Percentiles rank a stretch among this genome's conserved stretches.
Evolutionary conservation across 2,113 vertebrate species (phyloP).

Genomic region (Gracilinanus agilis): DNA sequence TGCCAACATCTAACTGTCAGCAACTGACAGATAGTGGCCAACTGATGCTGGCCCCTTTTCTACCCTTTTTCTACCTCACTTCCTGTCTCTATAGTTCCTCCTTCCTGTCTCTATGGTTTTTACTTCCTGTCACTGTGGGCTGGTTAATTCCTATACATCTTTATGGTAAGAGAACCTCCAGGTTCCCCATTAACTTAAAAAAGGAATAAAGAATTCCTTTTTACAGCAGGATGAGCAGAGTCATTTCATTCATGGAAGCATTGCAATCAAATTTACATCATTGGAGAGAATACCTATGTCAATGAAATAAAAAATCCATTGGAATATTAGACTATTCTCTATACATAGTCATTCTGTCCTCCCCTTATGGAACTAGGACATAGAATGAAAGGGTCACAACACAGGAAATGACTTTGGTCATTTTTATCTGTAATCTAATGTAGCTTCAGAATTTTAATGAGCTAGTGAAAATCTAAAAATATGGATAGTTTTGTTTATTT

Average conservation of each 20-base stretch:
- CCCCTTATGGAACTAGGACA: neutral
- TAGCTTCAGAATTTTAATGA: constrained; percentile 37
- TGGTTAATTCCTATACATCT: too few relatives aligned
- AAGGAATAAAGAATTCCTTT: too few relatives aligned
- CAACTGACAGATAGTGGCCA: too few relatives aligned
- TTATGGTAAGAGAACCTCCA: too few relatives aligned
- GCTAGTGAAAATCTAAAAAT: constrained; percentile 53
- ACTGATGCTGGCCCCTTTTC: too few relatives aligned
- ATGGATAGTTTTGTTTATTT: constrained; percentile 42
- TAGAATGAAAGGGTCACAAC: too few relatives aligned
- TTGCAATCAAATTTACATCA: neutral
- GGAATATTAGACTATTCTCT: neutral
- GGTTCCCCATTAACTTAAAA: too few relatives aligned
- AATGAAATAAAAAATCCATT: neutral
- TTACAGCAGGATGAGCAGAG: neutral
- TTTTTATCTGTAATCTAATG: neutral
- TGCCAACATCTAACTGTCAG: too few relatives aligned
- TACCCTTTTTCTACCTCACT: too few relatives aligned
- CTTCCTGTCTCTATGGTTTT: too few relatives aligned
- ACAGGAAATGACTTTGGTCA: neutral
- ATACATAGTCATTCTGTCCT: neutral
- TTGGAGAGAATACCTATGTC: neutral
- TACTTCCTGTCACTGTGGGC: too few relatives aligned
- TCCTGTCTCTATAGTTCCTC: too few relatives aligned
- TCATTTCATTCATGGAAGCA: neutral